Conservation (phyloP, 2,888 invertebrate species). For the Scaptodrosophila latifasciaeformis region DNA sequence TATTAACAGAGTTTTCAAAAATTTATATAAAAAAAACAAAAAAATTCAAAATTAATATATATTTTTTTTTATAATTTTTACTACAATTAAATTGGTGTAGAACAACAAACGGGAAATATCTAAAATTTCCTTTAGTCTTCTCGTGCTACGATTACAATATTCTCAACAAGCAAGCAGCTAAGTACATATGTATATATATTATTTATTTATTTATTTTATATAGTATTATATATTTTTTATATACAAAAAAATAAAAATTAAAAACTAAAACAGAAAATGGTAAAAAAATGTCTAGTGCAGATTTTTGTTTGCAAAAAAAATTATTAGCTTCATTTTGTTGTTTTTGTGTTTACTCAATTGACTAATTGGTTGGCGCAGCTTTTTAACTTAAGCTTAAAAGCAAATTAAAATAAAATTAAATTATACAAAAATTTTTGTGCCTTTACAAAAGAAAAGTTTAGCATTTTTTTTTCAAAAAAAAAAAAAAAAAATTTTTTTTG, state of each 20-base stretch:
- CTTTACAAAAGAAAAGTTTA: slow-evolving; percentile 25
- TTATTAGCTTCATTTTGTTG: not conserved
- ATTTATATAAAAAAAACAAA: slow-evolving; percentile 38
- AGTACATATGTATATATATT: slow-evolving; percentile 47
- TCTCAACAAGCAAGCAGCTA: slow-evolving; percentile 55
- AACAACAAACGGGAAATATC: slow-evolving; percentile 18
- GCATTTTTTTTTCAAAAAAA: slow-evolving; percentile 22
- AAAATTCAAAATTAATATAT: no score
- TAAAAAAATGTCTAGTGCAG: no score
- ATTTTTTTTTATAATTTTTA: no score
- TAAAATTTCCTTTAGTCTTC: slow-evolving; percentile 2
- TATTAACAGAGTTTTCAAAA: no score
- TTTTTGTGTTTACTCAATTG: not conserved
- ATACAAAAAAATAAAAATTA: slow-evolving; percentile 4
- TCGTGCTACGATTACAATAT: no score
- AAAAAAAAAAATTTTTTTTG: slow-evolving; percentile 11
- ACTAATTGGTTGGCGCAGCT: no score
- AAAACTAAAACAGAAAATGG: slow-evolving; percentile 3
- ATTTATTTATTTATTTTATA: not conserved
- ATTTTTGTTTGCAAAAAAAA: no score
- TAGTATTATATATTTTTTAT: no score
- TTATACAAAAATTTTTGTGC: not conserved
- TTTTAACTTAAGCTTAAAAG: not conserved
- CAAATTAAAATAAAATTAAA: not conserved
- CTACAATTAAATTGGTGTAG: slow-evolving; percentile 33